phyloP scores from a whole-genome alignment of 2,113 vertebrate species.

The Felis catus region F.catus_Fca126_mat1.0 CM031419.1:67597501-67598000 shows the following conservation, averaged over 20 bases:
- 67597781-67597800: constrained; percentile 52
- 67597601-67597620: background rate
- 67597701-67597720: background rate
- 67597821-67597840: constrained; percentile 63
- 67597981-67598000: background rate
- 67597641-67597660: constrained; percentile 19
- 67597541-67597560: background rate
- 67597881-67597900: constrained; percentile 41
- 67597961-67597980: background rate
- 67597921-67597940: background rate
- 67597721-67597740: background rate
- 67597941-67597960: background rate
- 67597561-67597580: background rate
- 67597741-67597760: constrained; percentile 56
- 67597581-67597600: background rate
- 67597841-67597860: constrained; percentile 37
- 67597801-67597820: constrained; percentile 64
- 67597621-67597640: background rate
- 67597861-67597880: background rate
- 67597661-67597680: background rate
- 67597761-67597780: constrained; percentile 50
- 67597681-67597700: background rate
- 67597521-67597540: background rate
- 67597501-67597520: background rate
- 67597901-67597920: constrained; percentile 23